Evolutionary conservation across 2,888 invertebrate genomes (phyloP), one percentile per base, ranked within the genome.

Genomic region (Podotricha telesiphe): DNA sequence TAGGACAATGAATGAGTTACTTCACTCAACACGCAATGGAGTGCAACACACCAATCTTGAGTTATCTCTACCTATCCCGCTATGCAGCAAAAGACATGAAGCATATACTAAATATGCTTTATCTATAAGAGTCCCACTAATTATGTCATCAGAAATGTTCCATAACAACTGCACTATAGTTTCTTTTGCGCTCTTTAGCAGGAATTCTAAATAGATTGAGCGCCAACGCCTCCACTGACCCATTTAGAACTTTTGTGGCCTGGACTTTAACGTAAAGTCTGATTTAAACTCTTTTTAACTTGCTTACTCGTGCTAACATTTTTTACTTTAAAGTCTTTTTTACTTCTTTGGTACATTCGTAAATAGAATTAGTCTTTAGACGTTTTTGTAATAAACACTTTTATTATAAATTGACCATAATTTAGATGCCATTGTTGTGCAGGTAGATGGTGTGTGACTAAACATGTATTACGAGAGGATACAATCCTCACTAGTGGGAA

Each of bases 171-270:
- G 15, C 45, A 53, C n/a, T 48, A 45, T 15, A 42, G 28, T 40
- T 50, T 59, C 48, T 10, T 48, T 45, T 19, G 34, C 28, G 66
- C 40, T 59, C 40, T 17, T 17, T n/a, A n/a, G n/a, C n/a, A 55
- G 17, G 62, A 62, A 42, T 37, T 45, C 28, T 47, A 37, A 47
- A 47, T 67, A 22, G 34, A 22, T 67, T n/a, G 51, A 67, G 45
- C 20, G 19, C 47, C 45, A 67, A 62, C 61, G 67, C 22, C 62
- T 62, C 19, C 45, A 37, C 61, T 55, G 67, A 67, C 61, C 67
- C 13, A 67, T 62, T 47, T 67, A 62, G 62, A 62, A 67, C 67
- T 55, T 62, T 22, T 47, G 67, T 55, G 61, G 62, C 62, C 53
- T 55, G 42, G 45, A 53, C 51, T 47, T 28, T 19, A 28, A 45